These are phyloP conservation scores for Chondrosia reniformis DNA, from an alignment of 37 sponge, comb jelly and placozoan species.

Conservation along the genomic window DNA sequence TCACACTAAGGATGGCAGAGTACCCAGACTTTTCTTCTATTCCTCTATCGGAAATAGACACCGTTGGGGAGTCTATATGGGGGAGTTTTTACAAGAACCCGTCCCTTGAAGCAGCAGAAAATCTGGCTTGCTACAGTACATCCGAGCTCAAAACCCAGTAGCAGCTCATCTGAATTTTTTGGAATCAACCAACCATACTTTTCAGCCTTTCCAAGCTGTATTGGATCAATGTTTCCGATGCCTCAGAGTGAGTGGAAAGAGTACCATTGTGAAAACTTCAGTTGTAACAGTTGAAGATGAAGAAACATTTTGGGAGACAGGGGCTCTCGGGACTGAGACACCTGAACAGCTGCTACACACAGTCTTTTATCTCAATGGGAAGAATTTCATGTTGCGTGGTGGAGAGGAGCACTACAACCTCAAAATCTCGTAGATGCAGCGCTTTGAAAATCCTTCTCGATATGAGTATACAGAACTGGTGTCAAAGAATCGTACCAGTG, in stretches of 20 bases:
- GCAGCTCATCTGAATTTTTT: background rate
- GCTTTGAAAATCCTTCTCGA: background rate
- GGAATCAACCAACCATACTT: background rate
- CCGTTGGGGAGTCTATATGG: too few species aligned
- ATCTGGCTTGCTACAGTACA: too few species aligned
- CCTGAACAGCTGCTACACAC: background rate
- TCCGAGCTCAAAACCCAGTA: background rate
- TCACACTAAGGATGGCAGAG: too few species aligned
- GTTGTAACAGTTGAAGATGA: background rate
- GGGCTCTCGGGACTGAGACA: background rate
- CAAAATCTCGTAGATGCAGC: background rate
- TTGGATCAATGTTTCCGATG: background rate
- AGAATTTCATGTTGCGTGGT: background rate
- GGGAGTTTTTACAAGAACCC: too few species aligned
- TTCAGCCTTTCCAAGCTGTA: background rate
- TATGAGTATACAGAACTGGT: slow-evolving; percentile 8
- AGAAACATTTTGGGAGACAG: background rate
- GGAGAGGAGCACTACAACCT: background rate
- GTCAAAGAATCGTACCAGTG: background rate
- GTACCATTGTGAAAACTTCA: background rate
- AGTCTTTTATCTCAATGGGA: background rate
- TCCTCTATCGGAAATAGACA: too few species aligned
- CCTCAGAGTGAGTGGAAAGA: background rate
- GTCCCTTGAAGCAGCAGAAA: too few species aligned
- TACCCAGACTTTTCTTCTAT: too few species aligned